Conservation (phyloP, 64 coral and sea anemone species). For the Montipora efflorescens region DNA sequence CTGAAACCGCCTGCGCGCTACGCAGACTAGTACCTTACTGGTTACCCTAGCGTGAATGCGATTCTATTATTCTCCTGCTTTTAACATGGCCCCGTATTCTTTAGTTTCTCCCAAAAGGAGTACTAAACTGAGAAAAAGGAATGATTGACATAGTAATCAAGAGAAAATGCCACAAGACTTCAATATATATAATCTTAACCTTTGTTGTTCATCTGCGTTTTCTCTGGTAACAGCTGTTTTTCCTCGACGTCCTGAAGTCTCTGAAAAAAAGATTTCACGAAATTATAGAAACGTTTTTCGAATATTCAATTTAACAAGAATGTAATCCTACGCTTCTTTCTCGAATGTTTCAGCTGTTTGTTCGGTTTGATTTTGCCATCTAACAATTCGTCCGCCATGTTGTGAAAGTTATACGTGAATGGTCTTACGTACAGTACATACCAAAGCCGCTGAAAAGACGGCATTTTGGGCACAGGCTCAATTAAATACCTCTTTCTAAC, state of each 20-base stretch:
- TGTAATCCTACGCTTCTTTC: neutral
- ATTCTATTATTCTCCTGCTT: too few relatives aligned
- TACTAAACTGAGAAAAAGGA: too few relatives aligned
- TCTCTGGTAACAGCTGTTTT: neutral
- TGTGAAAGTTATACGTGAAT: neutral
- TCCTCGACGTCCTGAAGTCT: neutral
- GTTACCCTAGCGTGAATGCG: too few relatives aligned
- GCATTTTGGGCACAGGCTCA: neutral
- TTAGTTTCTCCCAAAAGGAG: too few relatives aligned
- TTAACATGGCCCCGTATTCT: too few relatives aligned
- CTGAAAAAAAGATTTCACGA: neutral
- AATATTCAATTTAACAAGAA: neutral
- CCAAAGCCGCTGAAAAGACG: neutral
- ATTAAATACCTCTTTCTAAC: too few relatives aligned
- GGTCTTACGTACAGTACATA: too few relatives aligned
- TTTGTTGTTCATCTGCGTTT: neutral
- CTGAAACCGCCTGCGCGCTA: too few relatives aligned
- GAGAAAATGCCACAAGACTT: neutral
- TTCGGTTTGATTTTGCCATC: neutral
- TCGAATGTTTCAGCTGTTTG: neutral
- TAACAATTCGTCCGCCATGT: constrained; percentile 9
- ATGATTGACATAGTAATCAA: neutral
- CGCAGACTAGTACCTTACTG: too few relatives aligned
- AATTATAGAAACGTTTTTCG: neutral
- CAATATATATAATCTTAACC: neutral